Conservation (phyloP, 1,140 invertebrate species). For the Drosophila ohnishii region DNA sequence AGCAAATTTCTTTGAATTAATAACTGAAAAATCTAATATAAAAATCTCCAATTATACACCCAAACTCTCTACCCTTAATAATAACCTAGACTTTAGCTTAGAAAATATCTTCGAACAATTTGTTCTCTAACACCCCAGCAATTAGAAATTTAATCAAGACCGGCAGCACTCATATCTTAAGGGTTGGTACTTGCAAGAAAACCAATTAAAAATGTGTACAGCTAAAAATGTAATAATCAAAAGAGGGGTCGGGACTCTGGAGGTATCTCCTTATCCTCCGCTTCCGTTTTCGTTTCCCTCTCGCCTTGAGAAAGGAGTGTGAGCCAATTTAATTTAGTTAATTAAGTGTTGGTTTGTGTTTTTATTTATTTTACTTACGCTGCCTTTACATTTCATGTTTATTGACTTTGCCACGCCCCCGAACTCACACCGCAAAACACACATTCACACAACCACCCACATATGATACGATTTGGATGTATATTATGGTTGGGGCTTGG, state of each 20-base stretch:
- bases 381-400: conserved; percentile 78
- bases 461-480: conserved; percentile 9
- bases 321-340: conserved; percentile 77
- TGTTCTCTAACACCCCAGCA: conserved; percentile 17
- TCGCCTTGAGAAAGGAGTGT: conserved; percentile 9
- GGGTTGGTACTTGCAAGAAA: conserved; percentile 26
- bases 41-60: not conserved
- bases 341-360: conserved; percentile 66
- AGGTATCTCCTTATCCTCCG: not conserved
- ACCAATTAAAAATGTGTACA: conserved; percentile 72
- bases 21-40: not conserved
- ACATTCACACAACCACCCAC: conserved; percentile 11
- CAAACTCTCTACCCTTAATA: not conserved
- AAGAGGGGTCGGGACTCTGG: conserved; percentile 10
- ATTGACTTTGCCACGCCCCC: conserved; percentile 65
- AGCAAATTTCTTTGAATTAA: not conserved
- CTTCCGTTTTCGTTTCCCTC: not conserved
- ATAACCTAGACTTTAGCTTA: not conserved
- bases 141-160: conserved; percentile 58
- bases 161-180: conserved; percentile 13
- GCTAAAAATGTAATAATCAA: conserved; percentile 69
- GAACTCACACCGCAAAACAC: conserved; percentile 12
- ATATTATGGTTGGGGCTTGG: conserved; percentile 4
- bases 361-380: conserved; percentile 73
- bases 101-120: conserved; percentile 34